Base-by-base conservation (phyloP, 2,797 vertebrate genomes). In the Sparus aurata region DNA sequence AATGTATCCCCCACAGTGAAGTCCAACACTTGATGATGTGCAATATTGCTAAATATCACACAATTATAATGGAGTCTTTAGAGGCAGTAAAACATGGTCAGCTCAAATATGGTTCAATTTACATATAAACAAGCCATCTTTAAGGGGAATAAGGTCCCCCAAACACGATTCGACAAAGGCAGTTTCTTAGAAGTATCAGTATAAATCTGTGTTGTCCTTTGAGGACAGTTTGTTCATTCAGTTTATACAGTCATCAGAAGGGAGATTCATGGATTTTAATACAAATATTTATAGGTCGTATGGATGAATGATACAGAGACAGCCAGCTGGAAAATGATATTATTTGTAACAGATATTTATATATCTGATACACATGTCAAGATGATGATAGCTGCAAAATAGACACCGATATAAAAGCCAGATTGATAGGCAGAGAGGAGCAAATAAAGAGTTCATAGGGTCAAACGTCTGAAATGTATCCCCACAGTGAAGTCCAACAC, bases 401-500 rank as follows among this genome's bases (percentile, higher is more conserved):
- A 81, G 76, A 85, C n/a, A 18, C 67, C 0, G 82, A 85, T 69
- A 90, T 71, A 2, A 62, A 69, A 90, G 76, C 65, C 66, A 76
- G 92, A 93, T 83, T 77, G 22, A 91, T 84, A 46, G 27, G 27
- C 34, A 58, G 45, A 80, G 50, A 49, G 67, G 17, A 83, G 69
- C 83, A 85, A 78, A 78, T 78, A 69, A 83, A 73, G 47, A 50
- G 23, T 83, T 89, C 49, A 63, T 45, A 64, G 60, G 30, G 68
- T 62, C 61, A 59, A 71, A 80, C 49, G 38, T 62, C 60, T 76
- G 83, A 85, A 86, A 94, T 27, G 27, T 27, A 27, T 27, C 2
- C 27, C 27, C 27, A 60, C 23, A 49, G 52, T 47, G 57, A 75
- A 68, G 72, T 49, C 75, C 80, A 84, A 75, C 38, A 63, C 61